Evolutionary conservation across 2,797 vertebrate genomes (phyloP).

Genomic region (Lycodopsis pacificus): DNA sequence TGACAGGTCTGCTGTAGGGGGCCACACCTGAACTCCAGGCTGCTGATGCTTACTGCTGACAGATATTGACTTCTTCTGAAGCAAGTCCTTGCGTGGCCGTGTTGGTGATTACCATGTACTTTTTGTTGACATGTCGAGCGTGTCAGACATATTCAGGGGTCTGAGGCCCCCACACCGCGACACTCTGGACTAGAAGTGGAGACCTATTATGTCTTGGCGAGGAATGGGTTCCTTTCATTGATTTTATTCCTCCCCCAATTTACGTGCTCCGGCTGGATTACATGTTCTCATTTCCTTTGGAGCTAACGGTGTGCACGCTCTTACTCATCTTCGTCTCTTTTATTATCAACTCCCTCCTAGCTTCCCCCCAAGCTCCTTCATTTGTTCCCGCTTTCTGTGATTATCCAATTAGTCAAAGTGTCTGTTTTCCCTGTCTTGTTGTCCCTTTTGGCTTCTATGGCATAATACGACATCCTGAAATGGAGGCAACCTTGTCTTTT

Average conservation of each 20-base stretch:
- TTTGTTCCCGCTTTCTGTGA: constrained; percentile 17
- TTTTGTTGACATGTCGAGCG: constrained; percentile 66
- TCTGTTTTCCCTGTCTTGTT: background rate
- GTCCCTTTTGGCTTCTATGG: background rate
- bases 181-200: constrained; percentile 11
- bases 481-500: background rate
- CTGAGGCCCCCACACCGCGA: constrained; percentile 38
- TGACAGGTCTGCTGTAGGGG: constrained; percentile 72
- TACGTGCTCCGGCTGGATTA: constrained; percentile 9
- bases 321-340: background rate
- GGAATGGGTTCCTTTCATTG: constrained; percentile 30
- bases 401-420: constrained; percentile 38
- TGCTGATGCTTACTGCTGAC: constrained; percentile 75
- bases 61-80: constrained; percentile 78
- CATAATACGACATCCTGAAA: constrained; percentile 12
- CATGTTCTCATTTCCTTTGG: constrained; percentile 27
- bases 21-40: constrained; percentile 57
- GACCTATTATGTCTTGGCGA: constrained; percentile 30
- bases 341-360: background rate
- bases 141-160: constrained; percentile 44
- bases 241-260: constrained; percentile 3
- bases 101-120: constrained; percentile 72
- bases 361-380: background rate
- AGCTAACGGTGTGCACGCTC: background rate
- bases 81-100: constrained; percentile 61